These are phyloP conservation scores for Perithous albicinctus DNA, from an alignment of 2,888 invertebrate genomes.

Conservation along the genomic window DNA sequence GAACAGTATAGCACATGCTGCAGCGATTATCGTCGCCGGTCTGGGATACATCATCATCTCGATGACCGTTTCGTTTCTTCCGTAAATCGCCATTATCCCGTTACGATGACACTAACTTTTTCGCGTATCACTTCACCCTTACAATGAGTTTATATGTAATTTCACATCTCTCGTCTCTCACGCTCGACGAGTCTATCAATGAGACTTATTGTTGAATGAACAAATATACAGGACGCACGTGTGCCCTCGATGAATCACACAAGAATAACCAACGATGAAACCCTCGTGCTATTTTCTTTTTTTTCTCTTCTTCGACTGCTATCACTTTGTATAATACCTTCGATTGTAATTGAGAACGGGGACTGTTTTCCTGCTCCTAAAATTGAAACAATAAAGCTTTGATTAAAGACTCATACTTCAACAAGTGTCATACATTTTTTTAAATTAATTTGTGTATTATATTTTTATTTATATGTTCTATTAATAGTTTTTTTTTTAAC, in stretches of 20 bases:
- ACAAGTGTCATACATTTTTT: not conserved
- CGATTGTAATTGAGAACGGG: not conserved
- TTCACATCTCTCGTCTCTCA: constrained; percentile 41
- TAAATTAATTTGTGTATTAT: not conserved
- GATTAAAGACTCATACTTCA: not conserved
- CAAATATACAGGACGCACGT: constrained; percentile 59
- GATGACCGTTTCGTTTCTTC: constrained; percentile 69
- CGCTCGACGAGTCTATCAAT: constrained; percentile 56
- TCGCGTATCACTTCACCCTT: constrained; percentile 27
- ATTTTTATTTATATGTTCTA: not conserved
- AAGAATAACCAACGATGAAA: constrained; percentile 42
- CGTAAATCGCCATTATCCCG: constrained; percentile 69
- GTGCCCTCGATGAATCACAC: constrained; percentile 63
- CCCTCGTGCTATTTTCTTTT: constrained; percentile 33
- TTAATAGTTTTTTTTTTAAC: not conserved
- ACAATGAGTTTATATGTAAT: constrained; percentile 28
- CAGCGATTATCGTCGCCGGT: constrained; percentile 91
- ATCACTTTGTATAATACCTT: not conserved
- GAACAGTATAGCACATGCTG: constrained; percentile 92
- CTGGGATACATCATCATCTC: constrained; percentile 87
- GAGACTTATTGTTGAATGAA: constrained; percentile 66
- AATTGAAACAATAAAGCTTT: not conserved
- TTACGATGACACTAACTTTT: not conserved
- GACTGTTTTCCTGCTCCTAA: not conserved
- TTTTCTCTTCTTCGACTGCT: constrained; percentile 11